A percentile compares a stretch with the other conserved stretches of the same genome.
Evolutionary conservation across 2,888 invertebrate genomes (phyloP).

Genomic region (Oxystoma pomonae): DNA sequence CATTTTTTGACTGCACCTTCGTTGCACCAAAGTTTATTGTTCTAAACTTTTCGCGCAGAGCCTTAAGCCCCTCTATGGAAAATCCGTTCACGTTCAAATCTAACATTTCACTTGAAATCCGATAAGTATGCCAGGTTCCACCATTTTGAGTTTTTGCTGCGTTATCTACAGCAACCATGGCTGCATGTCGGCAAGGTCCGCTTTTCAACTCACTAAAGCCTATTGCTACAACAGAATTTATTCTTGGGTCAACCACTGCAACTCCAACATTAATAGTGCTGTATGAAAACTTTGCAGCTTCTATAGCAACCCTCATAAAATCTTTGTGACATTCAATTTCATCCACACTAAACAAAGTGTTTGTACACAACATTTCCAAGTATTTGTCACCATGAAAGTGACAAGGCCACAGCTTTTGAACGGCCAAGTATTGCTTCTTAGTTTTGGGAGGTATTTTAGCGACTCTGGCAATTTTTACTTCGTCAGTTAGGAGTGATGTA

Average conservation of each 20-base stretch:
- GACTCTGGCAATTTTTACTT: conserved; percentile 55
- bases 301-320: conserved; percentile 58
- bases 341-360: conserved; percentile 54
- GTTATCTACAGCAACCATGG: conserved; percentile 81
- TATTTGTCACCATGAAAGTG: conserved; percentile 79
- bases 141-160: conserved; percentile 81
- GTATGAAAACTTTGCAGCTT: conserved; percentile 47
- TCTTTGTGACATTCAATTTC: conserved; percentile 55
- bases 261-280: conserved; percentile 44
- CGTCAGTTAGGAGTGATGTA: conserved; percentile 47
- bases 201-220: conserved; percentile 55
- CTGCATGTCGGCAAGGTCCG: conserved; percentile 77
- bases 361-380: conserved; percentile 63
- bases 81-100: conserved; percentile 44
- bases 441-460: conserved; percentile 61
- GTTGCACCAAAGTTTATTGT: conserved; percentile 46
- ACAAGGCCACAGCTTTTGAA: conserved; percentile 69
- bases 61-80: conserved; percentile 41
- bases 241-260: conserved; percentile 71
- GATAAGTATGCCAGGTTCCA: conserved; percentile 58
- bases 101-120: not conserved
- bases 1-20: conserved; percentile 42
- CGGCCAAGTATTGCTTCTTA: conserved; percentile 60
- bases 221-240: conserved; percentile 62
- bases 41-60: conserved; percentile 27